Base-by-base conservation (phyloP, 2,797 vertebrate genomes). In the Moxostoma hubbsi region DNA sequence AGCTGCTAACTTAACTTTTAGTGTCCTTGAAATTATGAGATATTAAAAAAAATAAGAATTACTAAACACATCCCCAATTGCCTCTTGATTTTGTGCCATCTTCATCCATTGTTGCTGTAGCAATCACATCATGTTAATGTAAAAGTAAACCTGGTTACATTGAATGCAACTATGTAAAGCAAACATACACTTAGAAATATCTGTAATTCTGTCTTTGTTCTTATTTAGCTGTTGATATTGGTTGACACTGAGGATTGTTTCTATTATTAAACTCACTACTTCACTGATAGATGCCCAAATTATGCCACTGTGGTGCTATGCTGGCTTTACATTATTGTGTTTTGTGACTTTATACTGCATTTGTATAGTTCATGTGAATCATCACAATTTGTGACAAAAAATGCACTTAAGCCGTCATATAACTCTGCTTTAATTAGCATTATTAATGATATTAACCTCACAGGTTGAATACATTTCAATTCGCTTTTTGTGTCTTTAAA, bases 341-440 rank as follows among this genome's bases (percentile, higher is more conserved):
- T 57, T 50, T 64, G 71, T 70, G 50, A 66, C 66, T 64, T 80
- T 75, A 81, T 84, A 69, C 73, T 59, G 43, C 70, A 75, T 83
- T 85, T 88, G 79, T 85, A 85, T 72, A 81, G 69, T 72, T 54
- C 61, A 81, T 49, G 24, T 72, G 59, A 78, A 74, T 55, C 70
- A 74, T 63, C 69, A 72, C n/a, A 46, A 62, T 55, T 80, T 46
- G 51, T 80, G 68, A 74, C 61, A 63, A 15, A 68, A 24, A 47
- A 65, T 71, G 47, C 68, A 77, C 70, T 65, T 80, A 36, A 57
- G 24, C 72, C 45, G 65, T 85, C 73, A 80, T 81, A 72, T 82
- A 62, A 81, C 58, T 77, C 57, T 81, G 75, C 59, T 82, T 82
- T 75, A 85, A 72, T 43, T 79, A 84, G 73, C 83, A 85, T 84